Conservation (phyloP, 2,797 vertebrate species). For the Sebastes baramenuke region DNA sequence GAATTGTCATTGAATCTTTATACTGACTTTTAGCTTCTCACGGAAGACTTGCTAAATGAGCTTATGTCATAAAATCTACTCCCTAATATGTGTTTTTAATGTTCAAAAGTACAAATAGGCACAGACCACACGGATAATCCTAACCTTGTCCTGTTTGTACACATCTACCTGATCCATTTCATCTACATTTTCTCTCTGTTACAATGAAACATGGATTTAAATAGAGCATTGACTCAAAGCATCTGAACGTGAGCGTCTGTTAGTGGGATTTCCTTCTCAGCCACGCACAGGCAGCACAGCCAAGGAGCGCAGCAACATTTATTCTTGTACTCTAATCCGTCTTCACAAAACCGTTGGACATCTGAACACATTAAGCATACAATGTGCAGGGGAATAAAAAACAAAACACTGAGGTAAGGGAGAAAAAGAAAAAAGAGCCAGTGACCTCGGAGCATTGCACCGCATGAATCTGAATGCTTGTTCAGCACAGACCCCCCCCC, state of each 20-base stretch:
- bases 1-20: neutral
- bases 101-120: neutral
- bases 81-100: neutral
- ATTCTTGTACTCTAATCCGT: conserved; percentile 18
- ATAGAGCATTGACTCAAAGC: neutral
- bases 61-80: neutral
- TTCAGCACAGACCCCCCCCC: conserved; percentile 1
- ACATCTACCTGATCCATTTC: neutral
- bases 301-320: conserved; percentile 9
- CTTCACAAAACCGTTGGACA: conserved; percentile 5
- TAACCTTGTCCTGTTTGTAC: neutral
- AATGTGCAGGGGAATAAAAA: neutral
- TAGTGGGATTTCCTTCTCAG: conserved; percentile 8
- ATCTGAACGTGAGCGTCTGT: neutral
- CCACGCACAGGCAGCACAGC: neutral
- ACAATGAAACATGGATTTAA: neutral
- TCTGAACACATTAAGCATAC: conserved; percentile 14
- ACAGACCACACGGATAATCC: too few species aligned
- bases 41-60: neutral
- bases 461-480: neutral
- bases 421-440: neutral
- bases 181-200: neutral
- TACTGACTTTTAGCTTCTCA: neutral
- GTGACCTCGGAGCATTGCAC: conserved; percentile 39
- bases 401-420: neutral